Base-by-base conservation (phyloP, 2,113 vertebrate genomes). In the Hystrix cristata region DNA sequence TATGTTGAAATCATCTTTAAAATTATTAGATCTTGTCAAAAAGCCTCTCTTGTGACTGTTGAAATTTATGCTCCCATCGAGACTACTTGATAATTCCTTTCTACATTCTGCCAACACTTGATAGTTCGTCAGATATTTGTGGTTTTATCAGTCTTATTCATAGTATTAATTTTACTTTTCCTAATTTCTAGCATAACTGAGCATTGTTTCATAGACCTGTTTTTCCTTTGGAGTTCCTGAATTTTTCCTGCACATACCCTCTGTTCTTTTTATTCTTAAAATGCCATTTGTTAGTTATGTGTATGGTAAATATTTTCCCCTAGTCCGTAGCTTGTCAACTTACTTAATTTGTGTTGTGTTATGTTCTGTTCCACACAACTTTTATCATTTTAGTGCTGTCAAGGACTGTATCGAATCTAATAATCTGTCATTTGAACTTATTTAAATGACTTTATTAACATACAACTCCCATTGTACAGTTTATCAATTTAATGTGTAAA, bases 81-180 rank as follows among this genome's bases (percentile, higher is more conserved):
- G 27, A 90, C 16, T 83, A 21, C 18, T 25, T 38, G 64, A 92
- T 51, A 92, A 82, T 83, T 92, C 57, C 19, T 83, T 92, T 94
- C 80, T 80, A 83, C 55, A 71, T 59, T 16, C 11, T 94, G 60
- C 1, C 53, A 92, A 53, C 29, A 38, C 31, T 92, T 78, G 12
- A 14, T 65, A 94, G 46, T 51, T 90, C 83, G 5, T 83, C 67
- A 78, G 18, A 38, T 3, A 83, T 51, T 93, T 16, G 83, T 4
- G 79, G 53, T 95, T 71, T 88, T 94, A 51, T 69, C 59, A 83
- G 9, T 85, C 51, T 60, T 93, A 87, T 72, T 80, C 74, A 60
- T 43, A 46, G 18, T 86, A 76, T 96, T 71, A 86, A 94, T 94
- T 86, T 94, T 3, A 7, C 82, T 34, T 90, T 90, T 86, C 62